Base-by-base conservation (phyloP, 2,888 invertebrate species). In the Cristatella mucedo region DNA sequence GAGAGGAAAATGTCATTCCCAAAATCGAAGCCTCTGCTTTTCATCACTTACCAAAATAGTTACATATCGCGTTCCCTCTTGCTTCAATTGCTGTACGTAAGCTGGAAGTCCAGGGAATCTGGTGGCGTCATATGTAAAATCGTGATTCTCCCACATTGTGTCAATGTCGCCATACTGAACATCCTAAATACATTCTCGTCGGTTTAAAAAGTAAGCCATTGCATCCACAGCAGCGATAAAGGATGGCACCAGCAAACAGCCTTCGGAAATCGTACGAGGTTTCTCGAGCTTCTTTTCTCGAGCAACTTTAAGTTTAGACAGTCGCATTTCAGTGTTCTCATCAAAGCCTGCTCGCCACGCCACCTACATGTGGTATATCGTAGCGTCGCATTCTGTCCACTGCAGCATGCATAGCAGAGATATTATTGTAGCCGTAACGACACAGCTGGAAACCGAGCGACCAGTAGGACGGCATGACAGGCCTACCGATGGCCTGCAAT, bases 401-500 rank as follows among this genome's bases (percentile, higher is more conserved):
- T 5, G 59, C 60, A 11, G 45, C 51, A 41, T 49, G 47, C 21
- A 63, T 42, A 29, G 59, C 52, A n/a, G 44, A 44, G 4, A 59
- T 45, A 29, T 43, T 52, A 38, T 56, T 53, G 50, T 61, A 65
- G 40, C 64, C 64, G 52, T 57, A 78, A 73, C 77, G 74, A 71
- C 82, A 82, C 21, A 86, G 68, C 66, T 87, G 86, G 63, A 83
- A 86, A 1, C 86, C 87, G 1, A 87, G 71, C 1, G 78, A 71
- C 86, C 86, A 87, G 58, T 80, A 82, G 0, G 86, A 83, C 1
- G 85, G 85, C 73, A 86, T 72, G 56, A 74, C 74, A 0, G 85
- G 82, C 43, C 73, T 68, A 0, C 84, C 84, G 9, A 85, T 72
- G 2, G 51, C 47, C 59, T 61, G 29, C 9, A 38, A 9, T 45